phyloP scores from a whole-genome alignment of 1,140 invertebrate genomes.

The Calephelis virginiensis region DNA sequence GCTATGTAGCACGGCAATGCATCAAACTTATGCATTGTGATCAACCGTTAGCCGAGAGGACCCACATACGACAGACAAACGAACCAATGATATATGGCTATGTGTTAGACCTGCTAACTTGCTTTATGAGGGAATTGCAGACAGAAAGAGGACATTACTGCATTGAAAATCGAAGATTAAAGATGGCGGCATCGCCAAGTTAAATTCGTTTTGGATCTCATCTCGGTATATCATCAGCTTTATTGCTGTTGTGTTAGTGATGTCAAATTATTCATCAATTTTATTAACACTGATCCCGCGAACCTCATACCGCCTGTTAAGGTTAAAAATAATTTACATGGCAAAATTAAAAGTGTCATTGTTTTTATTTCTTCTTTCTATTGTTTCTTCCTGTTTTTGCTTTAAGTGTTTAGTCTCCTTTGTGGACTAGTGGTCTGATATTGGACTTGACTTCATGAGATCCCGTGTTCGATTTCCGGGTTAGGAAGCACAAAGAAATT shows the following conservation, averaged over 20 bases:
- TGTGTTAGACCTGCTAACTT: slow-evolving; percentile 32
- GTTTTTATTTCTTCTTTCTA: too few relatives aligned
- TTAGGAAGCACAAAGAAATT: too few relatives aligned
- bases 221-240: not conserved
- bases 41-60: slow-evolving; percentile 59
- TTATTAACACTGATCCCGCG: too few relatives aligned
- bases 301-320: too few relatives aligned
- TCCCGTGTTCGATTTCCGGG: too few relatives aligned
- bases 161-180: slow-evolving; percentile 16
- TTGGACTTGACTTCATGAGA: too few relatives aligned
- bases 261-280: not conserved
- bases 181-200: not conserved
- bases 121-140: slow-evolving; percentile 46
- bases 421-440: too few relatives aligned
- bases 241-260: not conserved
- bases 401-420: too few relatives aligned
- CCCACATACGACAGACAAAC: slow-evolving; percentile 63
- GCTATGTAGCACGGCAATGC: slow-evolving; percentile 58
- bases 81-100: slow-evolving; percentile 54
- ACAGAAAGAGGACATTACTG: slow-evolving; percentile 36
- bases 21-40: slow-evolving; percentile 59
- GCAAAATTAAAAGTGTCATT: too few relatives aligned
- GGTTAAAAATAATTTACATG: too few relatives aligned
- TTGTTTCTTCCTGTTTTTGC: too few relatives aligned
- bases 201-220: slow-evolving; percentile 1